Evolutionary conservation across 1,140 invertebrate genomes (phyloP), one percentile per base, ranked within the genome.

Genomic region (Drosophila saltans): DNA sequence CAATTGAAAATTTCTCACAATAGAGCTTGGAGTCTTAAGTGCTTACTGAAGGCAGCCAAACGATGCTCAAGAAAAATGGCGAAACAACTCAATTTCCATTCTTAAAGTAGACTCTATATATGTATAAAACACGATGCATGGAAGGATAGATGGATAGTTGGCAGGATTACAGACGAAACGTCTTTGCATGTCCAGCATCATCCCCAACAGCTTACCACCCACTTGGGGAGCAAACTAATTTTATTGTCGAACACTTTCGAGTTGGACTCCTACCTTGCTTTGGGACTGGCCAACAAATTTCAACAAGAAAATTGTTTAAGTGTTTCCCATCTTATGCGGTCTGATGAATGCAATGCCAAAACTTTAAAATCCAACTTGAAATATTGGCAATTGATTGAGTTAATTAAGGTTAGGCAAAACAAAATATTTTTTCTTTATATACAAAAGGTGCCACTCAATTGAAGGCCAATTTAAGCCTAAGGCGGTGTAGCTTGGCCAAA

Each of bases 1-100:
- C 83, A 88, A 88, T 88, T 88, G 83, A 89, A 89, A 88, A 83
- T 61, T 80, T 78, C 4, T 36, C 70, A 89, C 84, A 89, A 89
- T 86, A 58, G 72, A 70, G 58, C 16, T 45, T 66, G 39, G 58
- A 66, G 70, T 70, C 84, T 89, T 89, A 89, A 88, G 77, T 88
- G 83, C 83, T 88, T 83, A 86, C 76, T 74, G 39, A 78, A 75
- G 75, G 56, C 63, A 71, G 74, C 67, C 70, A 39, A 45, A 64
- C 30, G 61, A 57, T 77, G 59, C 78, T 63, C 58, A 66, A 72
- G 69, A 66, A 66, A 36, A 64, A 66, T 43, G 66, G 58, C 59
- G 69, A 75, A 71, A 79, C 69, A 82, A 78, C 76, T 78, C 70
- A 78, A 78, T 80, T 78, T 70, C 52, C 36, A 73, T 83, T 75